These are phyloP conservation scores for Halictus quadricinctus DNA, from an alignment of 2,888 invertebrate species.

Conservation along the genomic window DNA sequence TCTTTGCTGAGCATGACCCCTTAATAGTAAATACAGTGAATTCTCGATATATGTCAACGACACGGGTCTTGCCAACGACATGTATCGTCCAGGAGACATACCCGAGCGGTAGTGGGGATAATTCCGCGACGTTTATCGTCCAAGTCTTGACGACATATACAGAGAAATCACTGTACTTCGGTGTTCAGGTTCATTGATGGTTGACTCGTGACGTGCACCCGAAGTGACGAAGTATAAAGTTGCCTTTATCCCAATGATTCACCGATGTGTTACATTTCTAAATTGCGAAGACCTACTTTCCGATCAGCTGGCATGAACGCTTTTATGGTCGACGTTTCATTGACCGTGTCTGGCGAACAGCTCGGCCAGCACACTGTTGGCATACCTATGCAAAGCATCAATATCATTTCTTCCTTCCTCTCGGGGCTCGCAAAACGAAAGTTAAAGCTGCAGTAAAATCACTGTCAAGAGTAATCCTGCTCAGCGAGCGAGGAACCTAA, in stretches of 20 bases:
- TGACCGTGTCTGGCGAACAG: slow-evolving; percentile 22
- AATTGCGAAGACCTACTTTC: background rate
- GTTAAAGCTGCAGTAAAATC: slow-evolving; percentile 40
- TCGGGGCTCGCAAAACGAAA: slow-evolving; percentile 41
- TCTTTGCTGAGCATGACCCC: too few relatives aligned
- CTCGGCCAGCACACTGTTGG: slow-evolving; percentile 1
- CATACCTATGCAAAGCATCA: slow-evolving; percentile 1
- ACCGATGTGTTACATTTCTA: background rate
- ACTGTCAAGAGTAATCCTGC: slow-evolving; percentile 41
- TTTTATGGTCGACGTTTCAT: background rate
- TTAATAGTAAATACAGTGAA: too few relatives aligned
- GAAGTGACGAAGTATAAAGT: background rate
- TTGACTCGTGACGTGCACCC: too few relatives aligned
- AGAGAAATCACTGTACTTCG: too few relatives aligned
- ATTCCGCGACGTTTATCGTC: too few relatives aligned
- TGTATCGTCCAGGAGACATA: too few relatives aligned
- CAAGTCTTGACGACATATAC: too few relatives aligned
- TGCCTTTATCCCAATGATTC: background rate
- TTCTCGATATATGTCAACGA: too few relatives aligned
- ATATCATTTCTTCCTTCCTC: slow-evolving; percentile 15
- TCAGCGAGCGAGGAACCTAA: slow-evolving; percentile 1
- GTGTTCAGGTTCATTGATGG: too few relatives aligned
- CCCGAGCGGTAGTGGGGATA: too few relatives aligned
- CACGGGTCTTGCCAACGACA: too few relatives aligned
- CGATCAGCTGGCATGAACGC: background rate